Conservation (phyloP, 2,888 invertebrate genomes). For the Apocheima hispidaria region DNA sequence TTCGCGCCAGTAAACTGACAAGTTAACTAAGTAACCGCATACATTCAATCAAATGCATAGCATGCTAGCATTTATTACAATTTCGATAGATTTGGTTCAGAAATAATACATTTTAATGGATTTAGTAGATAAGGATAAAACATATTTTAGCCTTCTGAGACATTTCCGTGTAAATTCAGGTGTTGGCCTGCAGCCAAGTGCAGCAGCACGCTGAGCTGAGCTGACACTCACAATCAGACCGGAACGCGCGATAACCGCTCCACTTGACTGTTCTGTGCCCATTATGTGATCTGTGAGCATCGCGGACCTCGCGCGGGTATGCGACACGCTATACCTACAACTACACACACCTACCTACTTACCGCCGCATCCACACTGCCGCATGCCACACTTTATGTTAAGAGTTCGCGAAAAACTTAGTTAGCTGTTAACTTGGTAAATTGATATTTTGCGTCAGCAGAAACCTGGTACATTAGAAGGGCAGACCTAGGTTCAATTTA, state of each 20-base stretch:
- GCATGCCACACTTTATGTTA: background rate
- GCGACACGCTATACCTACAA: too few species aligned
- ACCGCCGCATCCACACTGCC: background rate
- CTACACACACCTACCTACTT: too few species aligned
- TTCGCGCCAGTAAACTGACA: too few species aligned
- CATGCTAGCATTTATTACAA: too few species aligned
- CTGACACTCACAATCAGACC: constrained; percentile 65
- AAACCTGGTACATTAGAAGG: constrained; percentile 15
- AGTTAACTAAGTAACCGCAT: background rate
- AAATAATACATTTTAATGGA: too few species aligned
- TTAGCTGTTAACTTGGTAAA: too few species aligned
- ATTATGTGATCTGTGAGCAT: constrained; percentile 55
- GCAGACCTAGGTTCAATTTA: background rate
- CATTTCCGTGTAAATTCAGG: constrained; percentile 15
- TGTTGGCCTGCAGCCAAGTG: too few species aligned
- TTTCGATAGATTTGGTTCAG: too few species aligned
- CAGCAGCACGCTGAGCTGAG: constrained; percentile 33
- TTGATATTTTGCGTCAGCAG: background rate
- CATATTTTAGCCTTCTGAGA: too few species aligned
- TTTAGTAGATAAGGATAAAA: background rate
- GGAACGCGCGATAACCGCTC: constrained; percentile 63
- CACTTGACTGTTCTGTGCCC: constrained; percentile 48
- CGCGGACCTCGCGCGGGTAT: constrained; percentile 29
- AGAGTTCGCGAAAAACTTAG: background rate
- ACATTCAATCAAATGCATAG: background rate